A percentile compares a stretch with the other conserved stretches of the same genome.
phyloP scores from a whole-genome alignment of 2,797 vertebrate species.

The Carcharodon carcharias region DNA sequence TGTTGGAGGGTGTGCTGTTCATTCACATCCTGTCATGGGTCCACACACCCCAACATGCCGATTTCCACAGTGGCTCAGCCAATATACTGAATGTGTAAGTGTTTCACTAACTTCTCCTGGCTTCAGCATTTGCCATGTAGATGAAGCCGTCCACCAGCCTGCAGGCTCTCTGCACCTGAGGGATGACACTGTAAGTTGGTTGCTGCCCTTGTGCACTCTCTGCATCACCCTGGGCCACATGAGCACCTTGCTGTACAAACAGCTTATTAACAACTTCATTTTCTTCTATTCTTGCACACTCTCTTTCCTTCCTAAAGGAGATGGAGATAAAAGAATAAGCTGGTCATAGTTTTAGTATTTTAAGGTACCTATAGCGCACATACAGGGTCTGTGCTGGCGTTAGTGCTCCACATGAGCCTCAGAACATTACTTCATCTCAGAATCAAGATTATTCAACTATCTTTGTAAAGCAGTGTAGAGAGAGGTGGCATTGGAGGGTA shows the following conservation, averaged over 20 bases:
- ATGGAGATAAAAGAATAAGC: constrained; percentile 19
- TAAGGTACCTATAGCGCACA: background rate
- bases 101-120: constrained; percentile 28
- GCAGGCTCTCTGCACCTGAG: constrained; percentile 79
- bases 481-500: too few species aligned
- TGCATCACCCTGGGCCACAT: constrained; percentile 50
- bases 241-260: constrained; percentile 59
- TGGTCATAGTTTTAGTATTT: background rate
- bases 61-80: background rate
- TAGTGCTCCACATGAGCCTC: too few species aligned
- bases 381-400: background rate
- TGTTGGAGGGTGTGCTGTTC: background rate
- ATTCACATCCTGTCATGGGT: background rate
- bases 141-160: constrained; percentile 83
- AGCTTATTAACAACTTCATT: constrained; percentile 71
- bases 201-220: constrained; percentile 40
- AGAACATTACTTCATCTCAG: too few species aligned
- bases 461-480: too few species aligned
- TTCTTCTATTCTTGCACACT: constrained; percentile 68
- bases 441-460: too few species aligned
- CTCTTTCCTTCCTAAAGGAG: constrained; percentile 73
- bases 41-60: background rate
- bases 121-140: constrained; percentile 85
- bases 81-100: too few species aligned
- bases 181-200: constrained; percentile 61